Percentiles rank a stretch among this genome's conserved stretches.
Conservation (phyloP, 2,888 invertebrate genomes). For the Muschampia staudingeri region DNA sequence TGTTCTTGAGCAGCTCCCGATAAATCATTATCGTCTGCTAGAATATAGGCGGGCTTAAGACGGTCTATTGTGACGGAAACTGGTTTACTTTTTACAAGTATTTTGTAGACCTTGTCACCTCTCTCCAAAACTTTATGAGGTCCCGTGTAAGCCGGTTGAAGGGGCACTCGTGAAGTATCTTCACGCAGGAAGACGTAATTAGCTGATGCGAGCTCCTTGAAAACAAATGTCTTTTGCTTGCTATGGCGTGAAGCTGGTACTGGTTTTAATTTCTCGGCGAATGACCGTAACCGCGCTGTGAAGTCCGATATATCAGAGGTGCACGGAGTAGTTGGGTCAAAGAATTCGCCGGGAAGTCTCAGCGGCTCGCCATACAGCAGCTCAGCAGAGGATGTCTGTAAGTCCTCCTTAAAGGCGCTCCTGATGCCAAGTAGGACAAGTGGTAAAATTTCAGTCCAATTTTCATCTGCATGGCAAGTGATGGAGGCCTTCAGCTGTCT, state of each 20-base stretch:
- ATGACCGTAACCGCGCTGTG: not conserved
- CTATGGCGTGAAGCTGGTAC: not conserved
- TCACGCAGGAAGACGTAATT: not conserved
- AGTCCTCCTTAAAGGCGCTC: not conserved
- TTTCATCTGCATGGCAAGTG: not conserved
- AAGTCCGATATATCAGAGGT: not conserved
- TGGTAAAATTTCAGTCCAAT: not conserved
- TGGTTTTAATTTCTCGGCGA: not conserved
- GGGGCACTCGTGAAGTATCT: not conserved
- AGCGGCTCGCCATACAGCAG: not conserved
- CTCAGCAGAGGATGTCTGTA: not conserved
- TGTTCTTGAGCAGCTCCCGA: not conserved
- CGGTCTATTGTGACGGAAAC: not conserved
- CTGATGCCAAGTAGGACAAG: not conserved
- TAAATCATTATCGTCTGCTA: not conserved
- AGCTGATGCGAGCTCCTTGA: not conserved
- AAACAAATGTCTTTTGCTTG: not conserved
- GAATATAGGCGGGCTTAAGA: not conserved
- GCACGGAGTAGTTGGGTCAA: not conserved
- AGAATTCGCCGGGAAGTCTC: slow-evolving; percentile 6
- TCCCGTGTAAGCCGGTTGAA: not conserved
- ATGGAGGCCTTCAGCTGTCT: not conserved
- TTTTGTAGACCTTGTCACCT: not conserved
- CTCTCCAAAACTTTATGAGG: not conserved
- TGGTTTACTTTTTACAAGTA: not conserved